Evolutionary conservation across 1,140 invertebrate genomes (phyloP), one percentile per base, ranked within the genome.

Genomic region (Gonioctena quinquepunctata): DNA sequence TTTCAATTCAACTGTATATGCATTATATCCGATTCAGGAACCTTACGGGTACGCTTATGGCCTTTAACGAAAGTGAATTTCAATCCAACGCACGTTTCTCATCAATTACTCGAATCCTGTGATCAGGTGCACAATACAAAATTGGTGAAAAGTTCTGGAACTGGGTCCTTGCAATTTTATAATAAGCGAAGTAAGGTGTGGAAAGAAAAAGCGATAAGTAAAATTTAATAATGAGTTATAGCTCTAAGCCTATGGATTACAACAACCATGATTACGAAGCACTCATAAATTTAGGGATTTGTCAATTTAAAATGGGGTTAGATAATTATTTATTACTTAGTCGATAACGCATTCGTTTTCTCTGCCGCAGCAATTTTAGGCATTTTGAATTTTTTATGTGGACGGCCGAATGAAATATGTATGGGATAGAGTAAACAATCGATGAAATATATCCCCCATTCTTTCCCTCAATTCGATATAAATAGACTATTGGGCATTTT

Each of bases 261-360:
- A 76, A 68, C 69, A 63, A 63, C 57, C 75, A 68, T 76, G 71
- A 77, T 76, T 74, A 74, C 72, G 69, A 68, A 16, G 54, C 72
- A 63, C 8, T 59, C 68, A 66, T 72, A 74, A 74, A 74, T 74
- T 72, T 28, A 8, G 67, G 69, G 72, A 74, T 74, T 74, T 74
- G 72, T 74, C 72, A 74, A 74, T 74, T 71, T 74, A 74, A 74
- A 74, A 74, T 69, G 72, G 72, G 72, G 72, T 71, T 74, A 74
- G 65, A 74, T 71, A 74, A 74, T 74, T 74, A 74, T 74, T 74
- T 74, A 74, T 74, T 68, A 69, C 69, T 74, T 69, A 71, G 59
- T 66, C 72, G 72, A 73, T 73, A 73, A 70, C 63, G 28, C 60
- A 27, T 33, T 62, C 60, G 26, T 16, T 62, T 42, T 62, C 26